A percentile compares a stretch with the other conserved stretches of the same genome.
These are phyloP conservation scores for Enoplolaimus lenunculus DNA, from an alignment of 2,888 invertebrate genomes.

Conservation along the genomic window DNA sequence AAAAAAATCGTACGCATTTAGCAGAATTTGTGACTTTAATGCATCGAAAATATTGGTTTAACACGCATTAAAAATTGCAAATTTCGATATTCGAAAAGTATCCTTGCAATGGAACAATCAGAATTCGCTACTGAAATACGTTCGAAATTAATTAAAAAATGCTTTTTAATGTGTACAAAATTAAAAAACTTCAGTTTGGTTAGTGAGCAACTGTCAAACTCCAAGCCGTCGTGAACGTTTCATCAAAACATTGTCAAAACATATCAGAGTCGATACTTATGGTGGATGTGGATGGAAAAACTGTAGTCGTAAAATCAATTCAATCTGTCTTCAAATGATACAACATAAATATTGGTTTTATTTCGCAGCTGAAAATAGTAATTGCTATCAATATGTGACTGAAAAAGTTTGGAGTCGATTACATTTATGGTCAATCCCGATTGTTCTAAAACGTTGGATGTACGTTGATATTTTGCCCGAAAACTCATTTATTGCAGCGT, in stretches of 20 bases:
- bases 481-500: neutral
- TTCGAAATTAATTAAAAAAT: no score
- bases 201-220: neutral
- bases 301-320: neutral
- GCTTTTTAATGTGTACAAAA: no score
- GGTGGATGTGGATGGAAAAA: conserved; percentile 2
- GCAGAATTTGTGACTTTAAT: no score
- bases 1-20: no score
- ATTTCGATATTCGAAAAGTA: no score
- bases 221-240: neutral
- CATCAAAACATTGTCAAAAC: neutral
- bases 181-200: no score
- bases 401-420: neutral
- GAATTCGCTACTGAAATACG: no score
- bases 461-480: neutral
- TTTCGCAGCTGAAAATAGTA: neutral
- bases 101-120: no score
- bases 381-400: conserved; percentile 1
- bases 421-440: neutral
- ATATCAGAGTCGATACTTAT: neutral
- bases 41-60: no score
- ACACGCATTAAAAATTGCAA: no score
- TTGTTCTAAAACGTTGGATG: neutral
- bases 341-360: neutral
- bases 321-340: neutral